A percentile compares a stretch with the other conserved stretches of the same genome.
Evolutionary conservation across 2,888 invertebrate genomes (phyloP).

Genomic region (Andrena hattorfiana): DNA sequence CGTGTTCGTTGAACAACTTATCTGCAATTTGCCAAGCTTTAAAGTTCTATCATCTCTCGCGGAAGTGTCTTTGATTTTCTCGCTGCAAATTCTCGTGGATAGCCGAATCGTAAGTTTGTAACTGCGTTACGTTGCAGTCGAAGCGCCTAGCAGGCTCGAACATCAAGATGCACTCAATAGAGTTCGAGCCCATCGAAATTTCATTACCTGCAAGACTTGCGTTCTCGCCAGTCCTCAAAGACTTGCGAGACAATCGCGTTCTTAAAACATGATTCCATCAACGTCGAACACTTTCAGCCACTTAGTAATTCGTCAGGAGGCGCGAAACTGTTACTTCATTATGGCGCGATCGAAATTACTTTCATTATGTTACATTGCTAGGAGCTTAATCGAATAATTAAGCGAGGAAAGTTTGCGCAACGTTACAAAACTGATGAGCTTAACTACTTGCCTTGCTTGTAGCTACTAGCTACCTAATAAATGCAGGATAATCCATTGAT

Average conservation of each 20-base stretch:
- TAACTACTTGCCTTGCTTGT: neutral
- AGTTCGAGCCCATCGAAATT: slow-evolving; percentile 44
- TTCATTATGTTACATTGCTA: neutral
- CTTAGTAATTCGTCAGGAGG: slow-evolving; percentile 12
- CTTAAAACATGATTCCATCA: slow-evolving; percentile 47
- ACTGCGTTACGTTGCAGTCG: slow-evolving; percentile 22
- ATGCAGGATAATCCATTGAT: neutral
- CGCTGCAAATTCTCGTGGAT: slow-evolving; percentile 20
- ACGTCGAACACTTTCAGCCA: neutral
- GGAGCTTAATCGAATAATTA: slow-evolving; percentile 26
- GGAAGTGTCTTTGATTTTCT: slow-evolving; percentile 3
- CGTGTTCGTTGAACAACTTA: neutral
- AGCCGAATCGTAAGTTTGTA: slow-evolving; percentile 42
- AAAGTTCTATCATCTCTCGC: neutral
- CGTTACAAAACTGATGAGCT: neutral
- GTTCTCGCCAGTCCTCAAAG: slow-evolving; percentile 20
- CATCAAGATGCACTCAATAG: slow-evolving; percentile 32
- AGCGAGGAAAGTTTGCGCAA: neutral
- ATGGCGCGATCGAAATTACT: slow-evolving; percentile 11
- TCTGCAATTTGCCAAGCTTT: neutral
- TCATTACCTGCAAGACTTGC: slow-evolving; percentile 30
- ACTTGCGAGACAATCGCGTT: neutral
- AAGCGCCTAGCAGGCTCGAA: slow-evolving; percentile 29
- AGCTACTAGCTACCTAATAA: neutral
- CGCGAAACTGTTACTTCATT: slow-evolving; percentile 10